Evolutionary conservation across 2,797 vertebrate species (phyloP).

Genomic region (Sandelia bainsii): DNA sequence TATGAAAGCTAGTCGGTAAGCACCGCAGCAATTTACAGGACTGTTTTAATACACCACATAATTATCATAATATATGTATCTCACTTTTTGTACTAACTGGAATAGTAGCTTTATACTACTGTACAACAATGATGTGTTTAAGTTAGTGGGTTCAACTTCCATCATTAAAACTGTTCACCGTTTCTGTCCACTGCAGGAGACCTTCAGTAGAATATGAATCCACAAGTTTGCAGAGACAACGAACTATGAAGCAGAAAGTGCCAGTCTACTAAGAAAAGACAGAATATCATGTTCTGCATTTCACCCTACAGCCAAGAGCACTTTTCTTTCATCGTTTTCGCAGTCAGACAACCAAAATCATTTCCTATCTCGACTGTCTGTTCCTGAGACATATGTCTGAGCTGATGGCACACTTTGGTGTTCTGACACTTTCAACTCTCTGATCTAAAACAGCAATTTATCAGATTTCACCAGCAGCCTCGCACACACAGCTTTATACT

Average conservation of each 20-base stretch:
- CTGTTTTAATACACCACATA: not conserved
- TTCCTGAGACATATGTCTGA: constrained; percentile 43
- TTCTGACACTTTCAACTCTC: constrained; percentile 53
- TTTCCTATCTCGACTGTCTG: constrained; percentile 37
- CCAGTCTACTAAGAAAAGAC: constrained; percentile 20
- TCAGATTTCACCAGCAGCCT: constrained; percentile 47
- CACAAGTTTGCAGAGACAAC: constrained; percentile 5
- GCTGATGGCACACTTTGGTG: constrained; percentile 46
- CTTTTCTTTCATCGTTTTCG: constrained; percentile 41
- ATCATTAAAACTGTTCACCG: not conserved
- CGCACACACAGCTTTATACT: constrained; percentile 20
- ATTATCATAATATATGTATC: not conserved
- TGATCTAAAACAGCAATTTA: constrained; percentile 59
- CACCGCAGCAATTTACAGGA: not conserved
- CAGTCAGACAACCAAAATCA: constrained; percentile 39
- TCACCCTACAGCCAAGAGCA: constrained; percentile 14
- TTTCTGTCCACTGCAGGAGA: constrained; percentile 8
- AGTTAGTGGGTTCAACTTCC: not conserved
- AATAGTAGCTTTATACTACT: not conserved
- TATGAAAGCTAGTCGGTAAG: constrained; percentile 32
- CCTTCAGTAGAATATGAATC: not conserved
- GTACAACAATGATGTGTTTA: not conserved
- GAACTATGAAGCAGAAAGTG: constrained; percentile 14
- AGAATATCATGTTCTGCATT: constrained; percentile 20
- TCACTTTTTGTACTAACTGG: not conserved